Evolutionary conservation across 2,113 vertebrate genomes (phyloP), one percentile per base, ranked within the genome.

Genomic region (Craseonycteris thonglongyai): DNA sequence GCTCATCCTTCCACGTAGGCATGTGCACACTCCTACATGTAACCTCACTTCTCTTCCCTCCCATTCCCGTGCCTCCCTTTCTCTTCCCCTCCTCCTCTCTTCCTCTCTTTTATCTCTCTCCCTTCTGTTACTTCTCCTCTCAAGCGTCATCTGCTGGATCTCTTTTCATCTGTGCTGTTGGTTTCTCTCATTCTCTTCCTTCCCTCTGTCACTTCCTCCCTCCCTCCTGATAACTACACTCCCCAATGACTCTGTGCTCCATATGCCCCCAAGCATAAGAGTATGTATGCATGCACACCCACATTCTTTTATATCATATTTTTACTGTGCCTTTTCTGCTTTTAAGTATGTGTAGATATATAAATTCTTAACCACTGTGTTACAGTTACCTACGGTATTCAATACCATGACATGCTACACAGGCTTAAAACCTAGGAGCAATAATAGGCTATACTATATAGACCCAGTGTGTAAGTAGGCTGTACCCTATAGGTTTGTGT

Each of bases 51-150:
- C 51, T 58, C 54, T 40, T 79, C 78, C 76, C 35, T 58, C 24
- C 35, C 14, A 28, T 15, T 59, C 9, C 35, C 58, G 0, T 80
- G 40, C 26, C 35, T 80, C 35, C 76, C 26, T 33, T 35, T 11
- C 22, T n/a, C 49, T 54, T 18, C 13, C n/a, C 14, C 22, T 56
- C 49, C 14, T 80, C 35, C 76, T n/a, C 26, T 33, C 13, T 35
- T 6, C 9, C 35, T 38, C 8, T 30, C 5, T n/a, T 1, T 28
- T 2, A 13, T 22, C 15, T 6, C 6, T 74, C 42, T 4, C 38
- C 28, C 28, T 42, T 45, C 38, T 81, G 4, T 61, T 81, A 33
- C 45, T 61, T 81, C 78, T 61, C 35, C 38, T 81, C 56, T 61
- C 13, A 18, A 33, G 16, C 16, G 30, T 33, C 33, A 61, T 42